phyloP scores from a whole-genome alignment of 2,888 invertebrate species.

The Idaea biselata region DNA sequence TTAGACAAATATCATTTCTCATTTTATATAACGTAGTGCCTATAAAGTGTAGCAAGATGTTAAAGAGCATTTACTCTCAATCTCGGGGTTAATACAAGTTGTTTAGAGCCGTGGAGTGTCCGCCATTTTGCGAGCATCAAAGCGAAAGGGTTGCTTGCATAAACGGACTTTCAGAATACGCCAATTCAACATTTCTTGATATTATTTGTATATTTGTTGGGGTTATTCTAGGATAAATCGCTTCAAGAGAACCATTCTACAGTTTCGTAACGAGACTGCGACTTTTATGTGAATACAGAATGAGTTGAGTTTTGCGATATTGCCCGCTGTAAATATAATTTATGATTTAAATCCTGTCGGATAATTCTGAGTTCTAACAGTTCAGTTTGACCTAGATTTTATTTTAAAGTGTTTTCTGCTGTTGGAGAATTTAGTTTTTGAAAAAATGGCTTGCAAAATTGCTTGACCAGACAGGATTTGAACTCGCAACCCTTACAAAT shows the following conservation, averaged over 20 bases:
- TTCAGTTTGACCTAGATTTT: background rate
- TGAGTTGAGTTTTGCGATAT: background rate
- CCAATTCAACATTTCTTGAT: constrained; percentile 27
- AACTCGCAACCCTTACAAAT: too few species aligned
- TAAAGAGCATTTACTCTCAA: constrained; percentile 46
- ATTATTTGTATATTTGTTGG: constrained; percentile 33
- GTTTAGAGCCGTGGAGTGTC: constrained; percentile 46
- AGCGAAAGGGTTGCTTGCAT: constrained; percentile 31
- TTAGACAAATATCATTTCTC: constrained; percentile 1
- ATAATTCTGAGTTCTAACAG: background rate
- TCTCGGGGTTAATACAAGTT: constrained; percentile 52
- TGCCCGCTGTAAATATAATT: background rate
- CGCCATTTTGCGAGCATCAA: constrained; percentile 40
- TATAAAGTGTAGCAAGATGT: constrained; percentile 7
- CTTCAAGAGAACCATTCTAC: background rate
- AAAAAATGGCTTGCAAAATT: too few species aligned
- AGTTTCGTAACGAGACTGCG: background rate
- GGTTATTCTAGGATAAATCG: constrained; percentile 1
- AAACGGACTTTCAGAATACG: constrained; percentile 36
- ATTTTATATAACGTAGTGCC: constrained; percentile 2
- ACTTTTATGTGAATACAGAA: background rate
- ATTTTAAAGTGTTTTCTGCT: too few species aligned
- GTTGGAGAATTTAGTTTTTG: too few species aligned
- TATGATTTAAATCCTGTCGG: background rate
- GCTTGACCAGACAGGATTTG: too few species aligned